Conservation (phyloP, 2,888 invertebrate species). For the Dyspetes luteomarginatus region DNA sequence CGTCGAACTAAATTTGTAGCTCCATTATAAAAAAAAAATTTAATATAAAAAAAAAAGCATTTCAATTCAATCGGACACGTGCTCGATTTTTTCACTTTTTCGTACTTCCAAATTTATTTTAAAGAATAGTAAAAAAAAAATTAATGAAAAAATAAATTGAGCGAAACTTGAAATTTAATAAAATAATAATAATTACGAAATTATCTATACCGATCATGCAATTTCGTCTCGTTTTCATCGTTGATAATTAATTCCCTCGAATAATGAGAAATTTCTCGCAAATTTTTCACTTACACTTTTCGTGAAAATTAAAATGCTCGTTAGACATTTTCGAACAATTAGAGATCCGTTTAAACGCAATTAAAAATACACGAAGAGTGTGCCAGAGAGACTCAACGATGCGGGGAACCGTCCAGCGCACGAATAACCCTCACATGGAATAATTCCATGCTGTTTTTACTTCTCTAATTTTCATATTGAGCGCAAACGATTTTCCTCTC, state of each 20-base stretch:
- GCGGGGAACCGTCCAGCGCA: neutral
- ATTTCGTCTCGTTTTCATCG: too few species aligned
- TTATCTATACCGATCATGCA: too few species aligned
- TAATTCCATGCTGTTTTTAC: constrained; percentile 29
- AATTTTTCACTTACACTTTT: constrained; percentile 14
- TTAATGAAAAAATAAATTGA: too few species aligned
- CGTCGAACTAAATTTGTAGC: neutral
- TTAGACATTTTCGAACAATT: constrained; percentile 54
- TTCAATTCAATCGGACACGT: too few species aligned
- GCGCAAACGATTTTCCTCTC: constrained; percentile 26
- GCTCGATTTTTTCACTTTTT: too few species aligned
- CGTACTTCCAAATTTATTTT: too few species aligned
- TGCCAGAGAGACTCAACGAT: constrained; percentile 14
- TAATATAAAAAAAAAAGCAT: neutral
- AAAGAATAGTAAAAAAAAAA: too few species aligned
- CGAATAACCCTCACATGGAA: constrained; percentile 2
- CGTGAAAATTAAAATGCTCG: constrained; percentile 33
- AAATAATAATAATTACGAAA: too few species aligned
- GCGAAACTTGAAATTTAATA: too few species aligned
- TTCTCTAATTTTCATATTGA: constrained; percentile 29
- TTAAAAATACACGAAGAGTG: constrained; percentile 46
- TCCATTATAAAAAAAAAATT: neutral
- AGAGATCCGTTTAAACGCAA: constrained; percentile 56
- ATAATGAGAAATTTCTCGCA: too few species aligned
- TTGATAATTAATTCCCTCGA: too few species aligned